Evolutionary conservation across 2,113 vertebrate species (phyloP).

Genomic region (Salvelinus namaycush): DNA sequence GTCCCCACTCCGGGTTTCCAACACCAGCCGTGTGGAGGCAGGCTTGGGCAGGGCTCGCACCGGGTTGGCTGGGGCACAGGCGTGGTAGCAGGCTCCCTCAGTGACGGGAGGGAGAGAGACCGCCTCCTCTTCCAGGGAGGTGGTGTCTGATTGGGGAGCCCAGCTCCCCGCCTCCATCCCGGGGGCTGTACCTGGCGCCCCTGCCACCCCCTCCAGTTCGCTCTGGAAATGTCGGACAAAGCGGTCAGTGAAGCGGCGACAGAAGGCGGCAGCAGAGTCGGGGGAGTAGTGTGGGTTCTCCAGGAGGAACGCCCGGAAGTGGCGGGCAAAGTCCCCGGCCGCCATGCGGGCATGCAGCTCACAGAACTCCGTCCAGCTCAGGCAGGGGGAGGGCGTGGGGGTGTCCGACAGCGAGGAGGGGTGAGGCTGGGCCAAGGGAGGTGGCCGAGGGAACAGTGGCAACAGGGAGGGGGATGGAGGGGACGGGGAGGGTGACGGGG

Average conservation of each 20-base stretch:
- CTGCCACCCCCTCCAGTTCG: conserved; percentile 74
- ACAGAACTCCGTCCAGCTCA: conserved; percentile 91
- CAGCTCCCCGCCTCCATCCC: conserved; percentile 67
- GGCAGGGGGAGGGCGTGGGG: conserved; percentile 78
- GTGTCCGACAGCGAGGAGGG: conserved; percentile 73
- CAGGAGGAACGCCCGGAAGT: conserved; percentile 83
- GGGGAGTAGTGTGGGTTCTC: conserved; percentile 84
- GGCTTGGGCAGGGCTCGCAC: conserved; percentile 47
- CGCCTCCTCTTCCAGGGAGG: conserved; percentile 70
- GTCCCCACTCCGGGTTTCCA: conserved; percentile 60
- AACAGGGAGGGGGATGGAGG: conserved; percentile 71
- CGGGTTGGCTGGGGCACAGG: background rate
- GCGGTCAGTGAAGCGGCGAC: conserved; percentile 85
- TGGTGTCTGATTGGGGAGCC: conserved; percentile 72
- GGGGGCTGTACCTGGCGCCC: conserved; percentile 37
- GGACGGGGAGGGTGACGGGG: conserved; percentile 73
- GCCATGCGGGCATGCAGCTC: conserved; percentile 89
- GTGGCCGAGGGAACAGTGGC: conserved; percentile 63
- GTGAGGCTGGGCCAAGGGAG: conserved; percentile 60
- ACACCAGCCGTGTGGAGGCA: conserved; percentile 34
- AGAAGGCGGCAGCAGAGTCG: conserved; percentile 81
- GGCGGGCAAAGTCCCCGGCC: conserved; percentile 85
- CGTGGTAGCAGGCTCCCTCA: conserved; percentile 7
- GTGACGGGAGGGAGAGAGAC: conserved; percentile 51
- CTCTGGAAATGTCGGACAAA: conserved; percentile 87